Conservation (phyloP, 2,113 vertebrate genomes). For the Heteronetta atricapilla region DNA sequence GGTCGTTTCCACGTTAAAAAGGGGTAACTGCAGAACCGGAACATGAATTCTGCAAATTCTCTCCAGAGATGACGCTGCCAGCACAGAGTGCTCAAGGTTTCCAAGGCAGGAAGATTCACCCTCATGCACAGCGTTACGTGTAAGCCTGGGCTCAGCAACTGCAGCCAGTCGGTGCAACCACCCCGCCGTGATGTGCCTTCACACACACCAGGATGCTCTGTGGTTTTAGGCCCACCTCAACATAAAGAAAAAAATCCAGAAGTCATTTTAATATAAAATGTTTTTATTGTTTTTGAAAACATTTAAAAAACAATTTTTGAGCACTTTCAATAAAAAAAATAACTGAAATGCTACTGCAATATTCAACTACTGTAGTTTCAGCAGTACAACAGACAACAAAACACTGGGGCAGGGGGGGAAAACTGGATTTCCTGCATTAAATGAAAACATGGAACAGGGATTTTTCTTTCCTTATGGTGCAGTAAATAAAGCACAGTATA, state of each 20-base stretch:
- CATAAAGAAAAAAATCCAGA: neutral
- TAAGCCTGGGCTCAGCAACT: neutral
- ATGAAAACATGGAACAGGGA: conserved; percentile 87
- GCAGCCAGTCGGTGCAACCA: neutral
- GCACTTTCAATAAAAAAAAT: conserved; percentile 92
- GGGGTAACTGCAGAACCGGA: neutral
- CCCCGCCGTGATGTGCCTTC: neutral
- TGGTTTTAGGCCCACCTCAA: neutral
- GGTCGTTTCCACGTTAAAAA: neutral
- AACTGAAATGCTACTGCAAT: conserved; percentile 93
- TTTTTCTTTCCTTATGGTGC: conserved; percentile 79
- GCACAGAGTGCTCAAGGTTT: neutral
- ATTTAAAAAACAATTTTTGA: conserved; percentile 94
- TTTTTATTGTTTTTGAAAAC: conserved; percentile 98
- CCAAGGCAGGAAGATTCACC: neutral
- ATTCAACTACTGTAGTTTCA: conserved; percentile 97
- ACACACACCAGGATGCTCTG: neutral
- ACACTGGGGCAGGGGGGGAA: conserved; percentile 75
- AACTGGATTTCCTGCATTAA: conserved; percentile 85
- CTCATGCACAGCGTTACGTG: neutral
- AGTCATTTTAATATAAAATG: conserved; percentile 88
- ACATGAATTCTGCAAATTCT: neutral
- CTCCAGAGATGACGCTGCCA: neutral
- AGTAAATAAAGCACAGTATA: conserved; percentile 86
- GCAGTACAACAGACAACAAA: conserved; percentile 91